phyloP scores from a whole-genome alignment of 2,113 vertebrate species.

The Xenopus borealis region DNA sequence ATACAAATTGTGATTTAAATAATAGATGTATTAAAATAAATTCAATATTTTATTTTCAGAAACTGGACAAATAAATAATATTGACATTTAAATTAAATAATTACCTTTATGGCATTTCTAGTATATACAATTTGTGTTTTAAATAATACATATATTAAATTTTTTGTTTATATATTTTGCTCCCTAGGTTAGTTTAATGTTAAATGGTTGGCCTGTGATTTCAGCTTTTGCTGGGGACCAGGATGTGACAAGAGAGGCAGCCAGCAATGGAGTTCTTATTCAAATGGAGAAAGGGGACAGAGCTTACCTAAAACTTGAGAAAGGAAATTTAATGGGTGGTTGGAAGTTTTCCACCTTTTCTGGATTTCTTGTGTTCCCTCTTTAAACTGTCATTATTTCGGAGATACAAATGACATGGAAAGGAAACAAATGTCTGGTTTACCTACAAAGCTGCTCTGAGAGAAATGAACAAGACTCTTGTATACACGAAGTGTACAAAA shows the following conservation, averaged over 20 bases:
- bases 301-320: slow-evolving; percentile 97
- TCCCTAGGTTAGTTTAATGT: slow-evolving; percentile 95
- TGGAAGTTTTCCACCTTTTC: slow-evolving; percentile 99
- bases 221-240: slow-evolving; percentile 97
- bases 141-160: not conserved
- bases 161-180: slow-evolving; percentile 46
- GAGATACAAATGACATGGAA: slow-evolving; percentile 42
- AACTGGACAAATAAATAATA: no score
- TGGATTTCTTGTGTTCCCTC: slow-evolving; percentile 97
- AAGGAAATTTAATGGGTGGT: slow-evolving; percentile 97
- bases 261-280: slow-evolving; percentile 96
- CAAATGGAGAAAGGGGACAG: slow-evolving; percentile 98
- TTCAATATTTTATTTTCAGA: no score
- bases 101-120: no score
- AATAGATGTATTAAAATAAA: no score
- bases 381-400: slow-evolving; percentile 73
- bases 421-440: slow-evolving; percentile 57
- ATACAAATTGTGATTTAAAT: no score
- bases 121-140: no score
- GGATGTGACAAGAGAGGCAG: slow-evolving; percentile 96
- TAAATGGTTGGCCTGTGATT: slow-evolving; percentile 98
- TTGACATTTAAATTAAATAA: no score
- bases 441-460: slow-evolving; percentile 62
- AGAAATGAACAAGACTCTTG: slow-evolving; percentile 70
- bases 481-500: slow-evolving; percentile 61